Evolutionary conservation across 2,888 invertebrate species (phyloP).

Genomic region (Eudasyphora cyanicolor): DNA sequence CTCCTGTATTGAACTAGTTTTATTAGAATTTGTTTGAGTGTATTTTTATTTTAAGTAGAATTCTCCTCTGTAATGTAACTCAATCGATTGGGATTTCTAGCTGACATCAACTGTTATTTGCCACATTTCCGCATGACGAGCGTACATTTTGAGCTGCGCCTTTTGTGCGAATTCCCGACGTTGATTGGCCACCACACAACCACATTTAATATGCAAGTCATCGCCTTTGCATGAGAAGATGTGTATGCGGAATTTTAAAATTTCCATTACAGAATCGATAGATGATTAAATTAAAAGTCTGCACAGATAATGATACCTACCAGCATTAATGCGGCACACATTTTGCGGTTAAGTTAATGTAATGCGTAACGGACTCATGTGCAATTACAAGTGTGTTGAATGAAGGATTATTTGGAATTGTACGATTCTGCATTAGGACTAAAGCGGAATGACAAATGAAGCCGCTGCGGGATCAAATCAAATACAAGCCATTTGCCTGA

Average conservation of each 20-base stretch:
- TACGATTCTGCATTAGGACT: not conserved
- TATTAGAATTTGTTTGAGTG: too few relatives aligned
- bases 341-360: not conserved
- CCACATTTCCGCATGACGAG: not conserved
- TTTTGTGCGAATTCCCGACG: too few relatives aligned
- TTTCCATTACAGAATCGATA: slow-evolving; percentile 48
- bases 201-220: slow-evolving; percentile 53
- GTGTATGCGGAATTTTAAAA: slow-evolving; percentile 53
- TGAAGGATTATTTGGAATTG: slow-evolving; percentile 11
- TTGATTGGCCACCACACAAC: not conserved
- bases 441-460: too few relatives aligned
- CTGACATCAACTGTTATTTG: not conserved
- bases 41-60: too few relatives aligned
- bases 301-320: slow-evolving; percentile 9
- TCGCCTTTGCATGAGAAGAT: slow-evolving; percentile 23
- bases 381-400: not conserved
- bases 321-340: not conserved
- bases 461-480: too few relatives aligned
- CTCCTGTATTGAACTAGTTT: too few relatives aligned
- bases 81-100: too few relatives aligned
- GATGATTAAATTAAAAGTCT: slow-evolving; percentile 60
- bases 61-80: too few relatives aligned
- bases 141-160: not conserved
- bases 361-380: not conserved
- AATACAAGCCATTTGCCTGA: too few relatives aligned